A percentile compares a stretch with the other conserved stretches of the same genome.
phyloP scores from a whole-genome alignment of 2,888 invertebrate genomes.

The Schizotus pectinicornis region DNA sequence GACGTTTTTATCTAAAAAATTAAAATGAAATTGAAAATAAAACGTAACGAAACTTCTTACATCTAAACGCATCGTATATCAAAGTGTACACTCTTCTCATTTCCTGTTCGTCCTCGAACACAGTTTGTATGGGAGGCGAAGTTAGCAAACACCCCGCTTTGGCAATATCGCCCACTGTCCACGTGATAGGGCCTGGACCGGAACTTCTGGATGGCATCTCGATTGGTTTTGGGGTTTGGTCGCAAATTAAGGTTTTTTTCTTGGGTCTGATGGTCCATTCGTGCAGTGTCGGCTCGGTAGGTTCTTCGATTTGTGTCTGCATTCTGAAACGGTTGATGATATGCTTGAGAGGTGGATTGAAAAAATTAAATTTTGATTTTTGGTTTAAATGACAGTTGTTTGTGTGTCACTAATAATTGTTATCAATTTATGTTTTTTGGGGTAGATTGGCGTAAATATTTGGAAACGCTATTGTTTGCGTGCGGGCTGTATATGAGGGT shows the following conservation, averaged over 20 bases:
- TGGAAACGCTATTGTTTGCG: too few relatives aligned
- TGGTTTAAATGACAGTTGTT: too few relatives aligned
- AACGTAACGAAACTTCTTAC: constrained; percentile 62
- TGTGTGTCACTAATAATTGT: too few relatives aligned
- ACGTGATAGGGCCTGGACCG: constrained; percentile 45
- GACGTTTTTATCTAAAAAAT: constrained; percentile 70
- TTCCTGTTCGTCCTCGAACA: constrained; percentile 71
- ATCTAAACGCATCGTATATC: constrained; percentile 76
- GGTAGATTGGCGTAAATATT: too few relatives aligned
- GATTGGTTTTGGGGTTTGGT: constrained; percentile 9
- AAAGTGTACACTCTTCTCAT: constrained; percentile 76
- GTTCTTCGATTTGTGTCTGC: constrained; percentile 28
- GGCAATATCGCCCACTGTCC: constrained; percentile 60
- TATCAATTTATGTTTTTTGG: background rate
- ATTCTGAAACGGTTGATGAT: constrained; percentile 32
- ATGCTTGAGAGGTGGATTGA: background rate
- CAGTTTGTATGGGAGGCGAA: constrained; percentile 60
- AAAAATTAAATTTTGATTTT: too few relatives aligned
- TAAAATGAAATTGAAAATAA: constrained; percentile 6
- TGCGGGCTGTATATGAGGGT: too few relatives aligned
- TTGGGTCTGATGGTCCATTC: constrained; percentile 53
- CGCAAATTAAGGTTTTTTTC: constrained; percentile 37
- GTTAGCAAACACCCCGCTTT: constrained; percentile 65
- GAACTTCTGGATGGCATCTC: background rate
- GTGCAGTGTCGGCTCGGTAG: constrained; percentile 47